phyloP scores from a whole-genome alignment of 2,113 vertebrate genomes.

The Cettia cetti region DNA sequence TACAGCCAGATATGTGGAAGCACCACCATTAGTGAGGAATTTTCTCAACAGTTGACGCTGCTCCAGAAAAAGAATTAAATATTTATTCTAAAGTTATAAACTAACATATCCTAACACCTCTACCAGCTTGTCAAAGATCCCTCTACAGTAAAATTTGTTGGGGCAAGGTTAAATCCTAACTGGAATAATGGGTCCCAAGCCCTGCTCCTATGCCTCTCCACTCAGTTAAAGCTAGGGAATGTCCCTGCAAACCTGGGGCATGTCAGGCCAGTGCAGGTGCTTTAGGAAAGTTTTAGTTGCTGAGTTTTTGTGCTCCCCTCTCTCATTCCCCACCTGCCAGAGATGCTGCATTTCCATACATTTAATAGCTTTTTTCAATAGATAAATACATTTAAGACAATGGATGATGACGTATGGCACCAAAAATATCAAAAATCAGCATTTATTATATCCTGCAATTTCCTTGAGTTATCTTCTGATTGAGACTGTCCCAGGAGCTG shows the following conservation, averaged over 20 bases:
- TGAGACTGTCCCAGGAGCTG: not conserved
- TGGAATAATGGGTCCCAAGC: not conserved
- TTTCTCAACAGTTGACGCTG: not conserved
- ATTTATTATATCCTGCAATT: not conserved
- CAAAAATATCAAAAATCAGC: not conserved
- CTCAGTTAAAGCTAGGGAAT: not conserved
- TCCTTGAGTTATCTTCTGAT: not conserved
- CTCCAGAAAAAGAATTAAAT: not conserved
- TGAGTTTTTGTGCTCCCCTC: not conserved
- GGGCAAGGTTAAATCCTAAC: not conserved
- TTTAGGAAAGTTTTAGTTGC: not conserved
- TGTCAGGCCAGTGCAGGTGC: not conserved
- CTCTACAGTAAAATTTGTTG: not conserved
- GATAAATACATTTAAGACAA: not conserved
- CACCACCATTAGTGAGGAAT: not conserved
- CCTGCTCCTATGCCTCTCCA: not conserved
- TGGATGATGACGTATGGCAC: not conserved
- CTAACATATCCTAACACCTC: not conserved
- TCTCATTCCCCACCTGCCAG: not conserved
- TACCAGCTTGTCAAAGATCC: not conserved
- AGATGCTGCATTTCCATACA: not conserved
- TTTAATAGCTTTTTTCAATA: not conserved
- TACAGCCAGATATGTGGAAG: not conserved
- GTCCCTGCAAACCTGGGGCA: not conserved
- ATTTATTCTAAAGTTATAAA: not conserved